Evolutionary conservation across 2,113 vertebrate genomes (phyloP).

Genomic region (Sinosuthora webbiana): DNA sequence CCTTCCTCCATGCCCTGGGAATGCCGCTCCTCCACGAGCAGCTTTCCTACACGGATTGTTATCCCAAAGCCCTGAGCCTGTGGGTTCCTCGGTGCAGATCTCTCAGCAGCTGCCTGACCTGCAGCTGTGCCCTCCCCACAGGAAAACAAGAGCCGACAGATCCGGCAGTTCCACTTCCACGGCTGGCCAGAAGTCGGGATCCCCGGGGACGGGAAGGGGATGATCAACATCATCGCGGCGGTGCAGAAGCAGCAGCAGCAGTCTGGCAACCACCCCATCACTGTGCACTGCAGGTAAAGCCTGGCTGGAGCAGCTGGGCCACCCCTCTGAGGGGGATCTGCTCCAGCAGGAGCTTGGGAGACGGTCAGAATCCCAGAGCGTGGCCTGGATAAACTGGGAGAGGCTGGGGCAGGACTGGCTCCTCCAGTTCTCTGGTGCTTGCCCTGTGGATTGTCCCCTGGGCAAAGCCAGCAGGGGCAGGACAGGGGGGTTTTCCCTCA

Average conservation of each 20-base stretch:
- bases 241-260: constrained; percentile 99
- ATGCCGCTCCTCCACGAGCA: neutral
- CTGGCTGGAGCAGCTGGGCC: neutral
- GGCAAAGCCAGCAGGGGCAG: neutral
- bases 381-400: neutral
- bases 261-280: constrained; percentile 98
- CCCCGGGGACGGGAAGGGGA: constrained; percentile 93
- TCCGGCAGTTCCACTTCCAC: constrained; percentile 97
- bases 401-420: neutral
- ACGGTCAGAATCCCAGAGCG: neutral
- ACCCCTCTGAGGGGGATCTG: neutral
- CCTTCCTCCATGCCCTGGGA: accelerated
- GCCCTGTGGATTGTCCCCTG: neutral
- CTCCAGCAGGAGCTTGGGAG: neutral
- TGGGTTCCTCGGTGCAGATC: neutral
- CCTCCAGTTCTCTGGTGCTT: accelerated
- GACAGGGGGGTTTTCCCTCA: neutral
- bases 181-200: constrained; percentile 99
- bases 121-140: constrained; percentile 11
- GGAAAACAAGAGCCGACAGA: constrained; percentile 94
- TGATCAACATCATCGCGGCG: constrained; percentile 97
- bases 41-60: accelerated
- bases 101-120: neutral
- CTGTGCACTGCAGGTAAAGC: constrained; percentile 95
- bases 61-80: neutral